These are phyloP conservation scores for Acanthaster planci DNA, from an alignment of 35 echinoderm and acorn worm genomes.

Conservation along the genomic window DNA sequence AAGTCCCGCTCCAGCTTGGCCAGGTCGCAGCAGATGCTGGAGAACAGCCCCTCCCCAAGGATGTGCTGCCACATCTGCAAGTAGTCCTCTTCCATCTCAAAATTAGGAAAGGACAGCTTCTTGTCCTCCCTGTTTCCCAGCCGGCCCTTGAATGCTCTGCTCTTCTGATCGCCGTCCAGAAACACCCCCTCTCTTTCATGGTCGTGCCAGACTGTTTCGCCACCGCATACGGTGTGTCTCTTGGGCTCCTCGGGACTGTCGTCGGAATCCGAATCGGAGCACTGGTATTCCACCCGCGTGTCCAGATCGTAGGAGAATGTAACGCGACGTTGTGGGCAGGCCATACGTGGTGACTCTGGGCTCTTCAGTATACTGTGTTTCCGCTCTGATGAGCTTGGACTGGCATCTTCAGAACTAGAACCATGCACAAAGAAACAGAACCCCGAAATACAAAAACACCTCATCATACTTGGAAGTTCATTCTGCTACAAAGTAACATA, in stretches of 20 bases:
- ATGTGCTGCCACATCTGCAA: constrained; percentile 20
- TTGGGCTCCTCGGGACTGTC: constrained; percentile 19
- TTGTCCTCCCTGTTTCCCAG: background rate
- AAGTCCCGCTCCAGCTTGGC: constrained; percentile 6
- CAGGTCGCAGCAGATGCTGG: constrained; percentile 24
- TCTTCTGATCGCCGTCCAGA: background rate
- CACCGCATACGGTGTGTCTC: constrained; percentile 15
- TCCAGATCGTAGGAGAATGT: constrained; percentile 41
- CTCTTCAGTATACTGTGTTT: constrained; percentile 9
- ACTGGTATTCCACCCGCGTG: constrained; percentile 13
- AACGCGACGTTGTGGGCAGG: constrained; percentile 19
- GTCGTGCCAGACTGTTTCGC: background rate
- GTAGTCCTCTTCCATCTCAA: constrained; percentile 4
- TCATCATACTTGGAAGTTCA: background rate
- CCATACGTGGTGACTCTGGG: background rate
- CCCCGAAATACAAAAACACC: background rate
- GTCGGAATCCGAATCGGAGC: constrained; percentile 7
- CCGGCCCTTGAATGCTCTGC: background rate
- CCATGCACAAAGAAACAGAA: background rate
- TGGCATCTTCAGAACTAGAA: constrained; percentile 16
- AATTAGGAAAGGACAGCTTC: background rate
- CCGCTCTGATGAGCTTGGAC: background rate
- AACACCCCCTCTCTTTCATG: background rate
- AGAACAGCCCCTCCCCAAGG: constrained; percentile 12
- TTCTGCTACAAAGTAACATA: too few species aligned